Evolutionary conservation across 2,888 invertebrate genomes (phyloP), one percentile per base, ranked within the genome.

Genomic region (Himalopsyche tibetana): DNA sequence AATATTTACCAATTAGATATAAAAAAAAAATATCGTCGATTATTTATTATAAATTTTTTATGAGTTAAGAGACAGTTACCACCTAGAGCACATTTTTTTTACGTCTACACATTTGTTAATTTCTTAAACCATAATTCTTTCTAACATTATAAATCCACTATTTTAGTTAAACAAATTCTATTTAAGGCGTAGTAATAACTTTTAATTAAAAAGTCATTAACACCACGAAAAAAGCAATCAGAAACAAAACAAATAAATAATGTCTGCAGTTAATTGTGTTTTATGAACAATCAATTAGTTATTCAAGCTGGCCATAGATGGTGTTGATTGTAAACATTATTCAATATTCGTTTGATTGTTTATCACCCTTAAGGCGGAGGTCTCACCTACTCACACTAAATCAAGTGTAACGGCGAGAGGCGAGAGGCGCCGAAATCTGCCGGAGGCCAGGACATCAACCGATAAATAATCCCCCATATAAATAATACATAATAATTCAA

Each of bases 291-390:
- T 74, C 74, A 74, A 74, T 74, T 74, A 74, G 74, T 74, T 36
- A 74, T 74, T 74, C 74, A 36, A 36, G 74, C 74, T 74, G 74
- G 74, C 74, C 74, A 74, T 74, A 74, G 74, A 74, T 74, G 74
- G 74, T 74, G 74, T 74, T 74, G 74, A 74, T 74, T 74, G 74
- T 74, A 74, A 74, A 74, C 74, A 74, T 74, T 74, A 74, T 74
- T 74, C 74, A 74, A 74, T 74, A 74, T 74, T 74, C 74, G 74
- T 74, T 74, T 74, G 74, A 74, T 74, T 74, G 74, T 74, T 74
- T 74, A 74, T 74, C 74, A 74, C 74, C 74, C 74, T 74, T 74
- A 74, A 74, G 74, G 74, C 74, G 74, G 74, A 74, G 74, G 74
- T 74, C 74, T 74, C 74, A 74, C 74, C 74, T 74, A 74, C 36